A percentile compares a stretch with the other conserved stretches of the same genome.
phyloP scores from a whole-genome alignment of 2,113 vertebrate genomes.

The Callaeas wilsoni region DNA sequence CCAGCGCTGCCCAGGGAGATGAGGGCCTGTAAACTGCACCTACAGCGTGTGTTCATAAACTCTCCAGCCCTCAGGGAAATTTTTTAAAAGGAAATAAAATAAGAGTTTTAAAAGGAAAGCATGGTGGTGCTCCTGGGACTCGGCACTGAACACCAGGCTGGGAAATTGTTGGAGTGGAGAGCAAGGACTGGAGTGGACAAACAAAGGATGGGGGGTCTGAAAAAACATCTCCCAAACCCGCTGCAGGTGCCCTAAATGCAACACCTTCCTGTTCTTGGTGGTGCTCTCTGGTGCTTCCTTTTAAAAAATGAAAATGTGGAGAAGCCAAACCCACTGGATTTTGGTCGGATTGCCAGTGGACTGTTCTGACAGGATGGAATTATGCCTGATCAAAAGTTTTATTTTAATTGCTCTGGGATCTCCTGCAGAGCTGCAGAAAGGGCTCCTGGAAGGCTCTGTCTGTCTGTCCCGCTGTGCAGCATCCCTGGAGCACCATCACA shows the following conservation, averaged over 20 bases:
- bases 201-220: neutral
- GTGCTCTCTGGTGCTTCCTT: neutral
- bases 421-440: neutral
- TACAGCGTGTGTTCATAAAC: accelerated
- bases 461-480: neutral
- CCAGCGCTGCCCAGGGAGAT: accelerated
- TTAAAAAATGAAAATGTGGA: neutral
- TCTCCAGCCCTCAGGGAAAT: neutral
- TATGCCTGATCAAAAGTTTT: neutral
- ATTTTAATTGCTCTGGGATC: neutral
- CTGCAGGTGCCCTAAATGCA: no score
- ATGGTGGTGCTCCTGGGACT: neutral
- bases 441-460: neutral
- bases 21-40: neutral
- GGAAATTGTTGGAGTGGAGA: neutral
- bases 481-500: neutral
- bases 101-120: neutral
- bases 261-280: neutral
- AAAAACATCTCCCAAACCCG: neutral
- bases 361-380: neutral
- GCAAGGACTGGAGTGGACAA: neutral
- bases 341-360: neutral
- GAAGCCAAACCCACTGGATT: neutral
- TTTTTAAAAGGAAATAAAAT: accelerated
- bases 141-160: accelerated